Conservation (phyloP, 2,113 vertebrate genomes). For the Falco punctatus region DNA sequence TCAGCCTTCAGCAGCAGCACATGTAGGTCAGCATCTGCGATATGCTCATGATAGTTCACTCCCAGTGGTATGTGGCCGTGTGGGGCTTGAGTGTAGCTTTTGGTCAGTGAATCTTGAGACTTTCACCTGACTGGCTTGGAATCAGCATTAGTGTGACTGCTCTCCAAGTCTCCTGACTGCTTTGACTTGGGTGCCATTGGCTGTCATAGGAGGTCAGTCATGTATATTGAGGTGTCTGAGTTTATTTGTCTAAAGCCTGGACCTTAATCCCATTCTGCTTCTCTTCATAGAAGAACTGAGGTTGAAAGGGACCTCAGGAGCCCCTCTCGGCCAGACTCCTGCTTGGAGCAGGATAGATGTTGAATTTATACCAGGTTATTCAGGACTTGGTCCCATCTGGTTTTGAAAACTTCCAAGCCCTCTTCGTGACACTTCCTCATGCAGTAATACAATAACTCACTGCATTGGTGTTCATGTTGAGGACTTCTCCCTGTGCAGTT, state of each 20-base stretch:
- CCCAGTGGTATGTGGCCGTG: neutral
- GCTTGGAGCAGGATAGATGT: neutral
- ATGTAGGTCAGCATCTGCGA: neutral
- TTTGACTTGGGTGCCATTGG: neutral
- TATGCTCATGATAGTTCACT: neutral
- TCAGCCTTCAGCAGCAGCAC: neutral
- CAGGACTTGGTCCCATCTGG: neutral
- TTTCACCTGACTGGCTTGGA: neutral
- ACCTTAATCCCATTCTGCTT: neutral
- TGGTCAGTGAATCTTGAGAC: neutral
- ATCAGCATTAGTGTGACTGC: neutral
- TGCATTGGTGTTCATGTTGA: neutral
- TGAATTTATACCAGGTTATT: neutral
- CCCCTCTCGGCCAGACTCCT: neutral
- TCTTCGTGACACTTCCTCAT: neutral
- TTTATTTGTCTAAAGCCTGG: neutral
- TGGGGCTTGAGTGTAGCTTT: neutral
- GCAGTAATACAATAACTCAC: neutral
- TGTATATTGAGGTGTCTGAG: neutral
- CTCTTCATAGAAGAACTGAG: neutral
- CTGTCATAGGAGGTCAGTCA: neutral
- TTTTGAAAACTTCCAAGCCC: neutral
- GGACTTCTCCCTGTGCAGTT: neutral
- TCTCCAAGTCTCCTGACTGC: neutral
- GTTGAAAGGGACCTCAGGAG: neutral